Base-by-base conservation (phyloP, 2,888 invertebrate genomes). In the Erebia aethiops region DNA sequence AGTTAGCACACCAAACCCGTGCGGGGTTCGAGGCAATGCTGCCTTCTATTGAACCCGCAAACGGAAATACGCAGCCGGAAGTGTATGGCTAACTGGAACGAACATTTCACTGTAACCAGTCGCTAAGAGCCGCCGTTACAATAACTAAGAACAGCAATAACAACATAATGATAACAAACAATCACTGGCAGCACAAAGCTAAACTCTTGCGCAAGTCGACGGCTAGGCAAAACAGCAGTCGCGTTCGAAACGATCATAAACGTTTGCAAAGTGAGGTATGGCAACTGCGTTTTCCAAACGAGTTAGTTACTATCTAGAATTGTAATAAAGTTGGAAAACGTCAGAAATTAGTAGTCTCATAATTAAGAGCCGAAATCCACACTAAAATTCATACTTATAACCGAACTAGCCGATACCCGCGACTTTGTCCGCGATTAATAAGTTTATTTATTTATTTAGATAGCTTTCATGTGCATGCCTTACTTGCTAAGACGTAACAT, bases 151-250 rank as follows among this genome's bases (percentile, higher is more conserved):
- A 14, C 43, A 5, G 13, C 43, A 52, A 65, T 70, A 61, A 56
- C n/a, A 52, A 8, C 26, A 46, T 18, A 56, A 21, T 43, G 65
- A 66, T 66, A 66, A 56, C 43, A 56, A 56, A 62, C 62, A 56
- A 66, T 66, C 43, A 66, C 18, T 41, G 16, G n/a, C 16, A 56
- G 16, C 52, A 61, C 64, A 52, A 65, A 56, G 65, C 56, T 18
- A 13, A 56, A 62, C 11, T 69, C 64, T 69, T 66, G 66, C 65
- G 76, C 78, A 74, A 77, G 65, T 77, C 76, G 75, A 74, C 77
- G 75, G 75, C 75, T 35, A 35, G 7, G 18, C 51, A 63, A 13
- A 64, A 71, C 57, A 46, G 46, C 52, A 58, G 71, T 64, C 61
- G 71, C 69, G 67, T 65, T 67, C 65, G 21, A 43, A 71, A 70